Evolutionary conservation across 2,797 vertebrate species (phyloP), one percentile per base, ranked within the genome.

Genomic region (Acipenser ruthenus): DNA sequence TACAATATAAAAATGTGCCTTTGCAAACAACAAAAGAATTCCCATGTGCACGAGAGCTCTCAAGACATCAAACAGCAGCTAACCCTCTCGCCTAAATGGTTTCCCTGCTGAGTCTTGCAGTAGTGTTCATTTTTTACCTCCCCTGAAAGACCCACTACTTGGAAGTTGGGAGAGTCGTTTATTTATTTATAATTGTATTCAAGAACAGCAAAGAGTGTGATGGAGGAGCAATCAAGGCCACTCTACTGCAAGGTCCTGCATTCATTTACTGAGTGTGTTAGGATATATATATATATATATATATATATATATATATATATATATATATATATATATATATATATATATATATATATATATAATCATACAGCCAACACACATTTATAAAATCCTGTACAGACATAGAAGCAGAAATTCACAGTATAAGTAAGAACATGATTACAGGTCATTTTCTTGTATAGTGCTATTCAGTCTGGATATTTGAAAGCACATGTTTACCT

Each of bases 171-270:
- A 65, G 23, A 56, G 52, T 8, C n/a, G 37, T 65, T 58, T 58
- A 65, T 65, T 65, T 65, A 56, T 65, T 55, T 56, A 48, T 56
- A 37, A 37, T 37, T 5, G 5, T 37, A 37, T 37, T 37, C 37
- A 37, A 37, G 37, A 37, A 37, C 37, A 37, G 37, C 5, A 4
- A 37, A 5, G 37, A 37, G 37, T 37, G 37, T 4, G 37, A 37
- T 37, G 37, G 5, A 65, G 52, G 53, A 65, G 47, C 64, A 51
- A 65, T 48, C 51, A 53, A 47, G 23, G 3, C 9, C 55, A 50
- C n/a, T 60, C 59, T 59, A 66, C 58, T 66, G 55, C 56, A 50
- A 18, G 23, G 55, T 18, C 48, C 37, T 66, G 48, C 60, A 59
- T 23, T 66, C 48, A 66, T 49, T 49, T 66, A 58, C 53, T 59